phyloP scores from a whole-genome alignment of 2,888 invertebrate genomes.

The Ophion slaviceki region DNA sequence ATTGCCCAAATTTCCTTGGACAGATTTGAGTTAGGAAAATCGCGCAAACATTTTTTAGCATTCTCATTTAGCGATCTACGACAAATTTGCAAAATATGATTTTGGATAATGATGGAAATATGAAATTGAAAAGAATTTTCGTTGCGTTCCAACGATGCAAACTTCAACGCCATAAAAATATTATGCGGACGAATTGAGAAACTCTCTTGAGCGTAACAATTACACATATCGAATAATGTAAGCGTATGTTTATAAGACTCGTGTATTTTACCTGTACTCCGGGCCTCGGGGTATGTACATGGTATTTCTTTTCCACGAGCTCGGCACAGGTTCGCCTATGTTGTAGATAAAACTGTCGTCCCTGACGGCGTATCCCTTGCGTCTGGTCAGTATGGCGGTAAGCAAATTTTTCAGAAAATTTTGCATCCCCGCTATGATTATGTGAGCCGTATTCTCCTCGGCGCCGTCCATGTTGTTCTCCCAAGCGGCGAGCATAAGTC shows the following conservation, averaged over 20 bases:
- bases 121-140: too few relatives aligned
- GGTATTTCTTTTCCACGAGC: conserved; percentile 92
- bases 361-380: conserved; percentile 91
- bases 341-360: conserved; percentile 91
- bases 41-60: too few relatives aligned
- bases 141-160: too few relatives aligned
- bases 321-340: conserved; percentile 91
- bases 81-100: too few relatives aligned
- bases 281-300: conserved; percentile 87
- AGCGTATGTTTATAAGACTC: neutral
- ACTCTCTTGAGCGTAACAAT: neutral
- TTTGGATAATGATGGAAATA: too few relatives aligned
- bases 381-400: conserved; percentile 90
- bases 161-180: too few relatives aligned
- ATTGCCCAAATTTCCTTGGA: too few relatives aligned
- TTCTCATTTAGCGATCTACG: too few relatives aligned
- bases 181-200: too few relatives aligned
- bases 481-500: conserved; percentile 95
- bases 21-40: too few relatives aligned
- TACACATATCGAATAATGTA: neutral
- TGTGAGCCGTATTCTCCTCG: conserved; percentile 92
- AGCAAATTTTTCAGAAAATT: conserved; percentile 93
- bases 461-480: conserved; percentile 94
- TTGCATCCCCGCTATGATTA: conserved; percentile 92
- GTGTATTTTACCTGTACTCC: conserved; percentile 75